Conservation (phyloP, 2,888 invertebrate genomes). For the Idaea biselata region DNA sequence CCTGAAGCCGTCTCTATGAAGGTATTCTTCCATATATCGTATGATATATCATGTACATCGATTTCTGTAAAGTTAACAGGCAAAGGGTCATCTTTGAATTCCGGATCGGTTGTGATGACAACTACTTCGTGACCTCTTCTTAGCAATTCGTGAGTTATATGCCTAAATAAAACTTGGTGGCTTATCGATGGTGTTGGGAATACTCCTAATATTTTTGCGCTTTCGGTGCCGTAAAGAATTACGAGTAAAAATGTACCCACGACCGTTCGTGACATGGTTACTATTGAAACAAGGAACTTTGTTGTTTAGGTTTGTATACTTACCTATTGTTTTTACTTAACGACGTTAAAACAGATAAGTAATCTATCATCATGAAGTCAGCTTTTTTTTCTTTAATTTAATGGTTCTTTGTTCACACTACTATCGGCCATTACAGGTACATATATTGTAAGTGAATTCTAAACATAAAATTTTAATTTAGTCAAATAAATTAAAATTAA, state of each 20-base stretch:
- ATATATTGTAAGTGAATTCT: too few species aligned
- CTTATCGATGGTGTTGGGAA: slow-evolving; percentile 30
- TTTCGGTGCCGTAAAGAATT: slow-evolving; percentile 9
- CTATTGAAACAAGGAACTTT: not conserved
- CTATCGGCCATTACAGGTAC: too few species aligned
- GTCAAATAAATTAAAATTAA: too few species aligned
- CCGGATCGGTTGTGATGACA: slow-evolving; percentile 51
- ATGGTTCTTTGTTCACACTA: too few species aligned
- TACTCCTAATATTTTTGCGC: slow-evolving; percentile 25
- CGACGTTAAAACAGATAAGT: too few species aligned
- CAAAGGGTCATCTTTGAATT: slow-evolving; percentile 38
- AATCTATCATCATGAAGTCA: too few species aligned
- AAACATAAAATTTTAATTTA: too few species aligned
- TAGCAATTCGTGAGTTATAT: slow-evolving; percentile 47
- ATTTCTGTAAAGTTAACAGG: slow-evolving; percentile 51
- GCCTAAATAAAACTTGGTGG: slow-evolving; percentile 39
- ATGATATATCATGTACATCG: slow-evolving; percentile 48
- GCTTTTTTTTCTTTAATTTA: too few species aligned
- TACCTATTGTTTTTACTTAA: not conserved
- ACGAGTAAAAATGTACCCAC: not conserved
- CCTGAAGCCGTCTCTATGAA: slow-evolving; percentile 10
- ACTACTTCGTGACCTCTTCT: slow-evolving; percentile 57
- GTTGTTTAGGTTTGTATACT: not conserved
- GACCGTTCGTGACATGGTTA: not conserved
- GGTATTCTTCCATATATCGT: slow-evolving; percentile 34